These are phyloP conservation scores for Synergus umbraculus DNA, from an alignment of 2,888 invertebrate genomes.

Conservation along the genomic window DNA sequence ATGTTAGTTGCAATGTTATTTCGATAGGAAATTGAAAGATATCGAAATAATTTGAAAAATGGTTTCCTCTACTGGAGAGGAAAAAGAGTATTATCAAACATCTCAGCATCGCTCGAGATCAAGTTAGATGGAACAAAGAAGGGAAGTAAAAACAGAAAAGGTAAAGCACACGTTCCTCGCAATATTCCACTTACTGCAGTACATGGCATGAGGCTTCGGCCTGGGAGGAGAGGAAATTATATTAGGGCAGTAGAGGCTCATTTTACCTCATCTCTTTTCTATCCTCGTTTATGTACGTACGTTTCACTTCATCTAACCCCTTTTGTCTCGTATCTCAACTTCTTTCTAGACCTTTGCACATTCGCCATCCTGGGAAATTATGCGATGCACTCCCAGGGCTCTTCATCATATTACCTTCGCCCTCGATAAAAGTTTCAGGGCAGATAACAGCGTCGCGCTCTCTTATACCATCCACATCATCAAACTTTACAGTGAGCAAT, in stretches of 20 bases:
- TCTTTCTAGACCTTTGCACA: conserved; percentile 18
- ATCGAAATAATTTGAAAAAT: conserved; percentile 3
- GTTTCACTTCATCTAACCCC: conserved; percentile 31
- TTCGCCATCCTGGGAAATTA: conserved; percentile 54
- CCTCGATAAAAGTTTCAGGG: conserved; percentile 54
- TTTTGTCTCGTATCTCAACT: conserved; percentile 42
- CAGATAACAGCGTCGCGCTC: conserved; percentile 1
- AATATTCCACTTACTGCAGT: conserved; percentile 31
- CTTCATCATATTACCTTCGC: conserved; percentile 54
- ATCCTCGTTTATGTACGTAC: neutral
- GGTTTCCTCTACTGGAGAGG: neutral
- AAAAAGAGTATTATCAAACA: conserved; percentile 28
- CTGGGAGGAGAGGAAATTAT: conserved; percentile 20
- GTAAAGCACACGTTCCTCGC: conserved; percentile 16
- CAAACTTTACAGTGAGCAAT: neutral
- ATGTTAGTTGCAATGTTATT: too few species aligned
- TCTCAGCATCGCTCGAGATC: conserved; percentile 6
- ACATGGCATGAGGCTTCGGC: neutral
- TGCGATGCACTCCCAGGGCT: conserved; percentile 51
- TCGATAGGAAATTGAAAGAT: neutral
- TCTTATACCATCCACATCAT: conserved; percentile 21
- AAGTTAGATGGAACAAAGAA: conserved; percentile 25
- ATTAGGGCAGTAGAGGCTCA: conserved; percentile 21
- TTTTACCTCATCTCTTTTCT: conserved; percentile 14
- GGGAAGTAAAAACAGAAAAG: conserved; percentile 27